Evolutionary conservation across 2,888 invertebrate species (phyloP).

Genomic region (Cosmorhoe ocellata): DNA sequence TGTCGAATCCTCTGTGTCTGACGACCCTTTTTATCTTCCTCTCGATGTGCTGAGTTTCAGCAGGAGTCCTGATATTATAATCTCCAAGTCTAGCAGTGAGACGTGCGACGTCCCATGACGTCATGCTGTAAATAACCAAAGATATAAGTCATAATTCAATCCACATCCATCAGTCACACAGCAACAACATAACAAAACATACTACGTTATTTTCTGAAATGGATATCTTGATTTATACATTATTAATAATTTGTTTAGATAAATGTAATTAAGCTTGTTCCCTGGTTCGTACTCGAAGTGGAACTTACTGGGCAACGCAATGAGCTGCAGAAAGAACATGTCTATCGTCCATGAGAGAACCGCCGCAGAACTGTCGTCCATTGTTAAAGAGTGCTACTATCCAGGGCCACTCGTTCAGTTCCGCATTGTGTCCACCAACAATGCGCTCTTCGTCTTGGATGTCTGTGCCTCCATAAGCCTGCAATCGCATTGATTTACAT

Average conservation of each 20-base stretch:
- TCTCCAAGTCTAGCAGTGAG: slow-evolving; percentile 91
- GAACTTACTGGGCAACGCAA: slow-evolving; percentile 92
- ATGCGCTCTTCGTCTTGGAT: slow-evolving; percentile 89
- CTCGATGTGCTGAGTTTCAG: slow-evolving; percentile 89
- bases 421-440: slow-evolving; percentile 92
- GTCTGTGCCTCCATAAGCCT: slow-evolving; percentile 62
- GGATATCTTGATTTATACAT: too few relatives aligned
- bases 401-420: slow-evolving; percentile 93
- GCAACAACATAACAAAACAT: too few relatives aligned
- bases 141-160: neutral
- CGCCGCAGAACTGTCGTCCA: slow-evolving; percentile 94
- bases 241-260: too few relatives aligned
- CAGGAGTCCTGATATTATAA: slow-evolving; percentile 89
- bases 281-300: neutral
- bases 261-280: too few relatives aligned
- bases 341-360: slow-evolving; percentile 89
- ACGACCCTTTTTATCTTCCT: slow-evolving; percentile 91
- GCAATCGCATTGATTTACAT: slow-evolving; percentile 6
- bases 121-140: slow-evolving; percentile 85
- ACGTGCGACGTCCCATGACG: slow-evolving; percentile 92
- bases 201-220: too few relatives aligned
- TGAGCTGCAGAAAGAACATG: slow-evolving; percentile 94
- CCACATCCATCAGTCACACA: too few relatives aligned
- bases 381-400: slow-evolving; percentile 91
- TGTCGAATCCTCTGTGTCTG: slow-evolving; percentile 92